Evolutionary conservation across 2,113 vertebrate species (phyloP), one percentile per base, ranked within the genome.

Genomic region (Phalacrocorax aristotelis): DNA sequence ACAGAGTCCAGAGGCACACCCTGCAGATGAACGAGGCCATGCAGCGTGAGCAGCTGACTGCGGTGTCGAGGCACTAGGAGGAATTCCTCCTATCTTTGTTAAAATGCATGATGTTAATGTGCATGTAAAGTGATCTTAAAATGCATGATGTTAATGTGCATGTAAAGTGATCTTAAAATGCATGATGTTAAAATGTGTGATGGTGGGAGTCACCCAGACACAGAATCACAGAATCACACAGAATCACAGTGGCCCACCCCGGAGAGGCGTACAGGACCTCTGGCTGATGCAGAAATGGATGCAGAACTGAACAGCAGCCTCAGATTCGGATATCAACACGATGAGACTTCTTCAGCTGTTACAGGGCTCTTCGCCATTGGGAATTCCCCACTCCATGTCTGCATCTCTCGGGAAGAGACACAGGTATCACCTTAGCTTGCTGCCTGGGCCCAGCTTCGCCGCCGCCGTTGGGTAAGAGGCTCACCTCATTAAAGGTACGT

Each of bases 301-400:
- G 40, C 21, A 65, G 52, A 55, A 4, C 14, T 32, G 44, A 74
- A 34, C 13, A 38, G 77, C 46, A 60, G 10, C 1, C 65, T 48
- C 11, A 1, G 51, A 10, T 15, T 25, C 1, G 2, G 11, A 4
- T 5, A 21, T 3, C 14, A 10, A 34, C 38, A 26, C 0, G 2
- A 42, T 18, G n/a, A 62, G 61, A 34, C 25, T 32, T 15, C 55
- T 36, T 9, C n/a, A 15, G 26, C 20, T 5, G 21, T 4, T 34
- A 6, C n/a, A 30, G n/a, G 54, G 70, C 36, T 46, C 80, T 51
- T 38, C 40, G 6, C 36, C 46, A 71, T 2, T 13, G 44, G 71
- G 84, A 66, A 38, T 26, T 66, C 34, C 46, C 15, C 19, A 4
- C 55, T 15, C 17, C 25, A 32, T 44, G n/a, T 20, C 60, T 44